These are phyloP conservation scores for Leptinotarsa rubiginosa DNA, from an alignment of 2,888 invertebrate genomes.

Conservation along the genomic window DNA sequence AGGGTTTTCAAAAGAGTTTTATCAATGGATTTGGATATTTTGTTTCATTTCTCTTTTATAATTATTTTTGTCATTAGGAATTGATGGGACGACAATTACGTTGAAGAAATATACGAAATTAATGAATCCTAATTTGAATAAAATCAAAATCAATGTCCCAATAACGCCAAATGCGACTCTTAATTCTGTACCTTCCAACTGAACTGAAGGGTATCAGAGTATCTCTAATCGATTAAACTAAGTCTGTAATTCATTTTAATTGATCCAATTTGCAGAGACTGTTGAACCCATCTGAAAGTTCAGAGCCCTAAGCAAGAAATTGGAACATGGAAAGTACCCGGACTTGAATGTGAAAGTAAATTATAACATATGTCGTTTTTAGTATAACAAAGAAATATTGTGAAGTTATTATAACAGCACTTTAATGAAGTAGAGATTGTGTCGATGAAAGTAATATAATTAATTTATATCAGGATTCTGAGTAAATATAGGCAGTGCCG, in stretches of 20 bases:
- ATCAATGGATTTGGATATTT: too few species aligned
- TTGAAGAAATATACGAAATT: too few species aligned
- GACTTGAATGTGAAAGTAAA: constrained; percentile 32
- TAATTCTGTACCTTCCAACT: too few species aligned
- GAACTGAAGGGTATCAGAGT: too few species aligned
- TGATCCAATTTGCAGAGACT: neutral
- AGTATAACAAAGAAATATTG: neutral
- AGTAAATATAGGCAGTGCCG: neutral
- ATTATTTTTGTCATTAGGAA: too few species aligned
- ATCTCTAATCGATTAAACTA: neutral
- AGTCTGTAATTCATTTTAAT: neutral
- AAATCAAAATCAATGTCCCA: too few species aligned
- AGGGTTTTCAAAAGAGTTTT: too few species aligned
- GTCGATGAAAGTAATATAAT: constrained; percentile 8
- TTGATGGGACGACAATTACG: too few species aligned
- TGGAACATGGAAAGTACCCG: constrained; percentile 26
- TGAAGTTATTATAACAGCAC: neutral
- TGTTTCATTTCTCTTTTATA: too few species aligned
- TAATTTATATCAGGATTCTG: neutral
- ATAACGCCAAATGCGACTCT: too few species aligned
- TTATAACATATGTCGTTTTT: constrained; percentile 9
- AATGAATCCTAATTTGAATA: too few species aligned
- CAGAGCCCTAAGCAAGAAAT: constrained; percentile 2
- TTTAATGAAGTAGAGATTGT: neutral
- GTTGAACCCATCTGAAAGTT: neutral